A percentile compares a stretch with the other conserved stretches of the same genome.
Conservation (phyloP, 2,797 vertebrate genomes). For the Oreochromis grahami region DNA sequence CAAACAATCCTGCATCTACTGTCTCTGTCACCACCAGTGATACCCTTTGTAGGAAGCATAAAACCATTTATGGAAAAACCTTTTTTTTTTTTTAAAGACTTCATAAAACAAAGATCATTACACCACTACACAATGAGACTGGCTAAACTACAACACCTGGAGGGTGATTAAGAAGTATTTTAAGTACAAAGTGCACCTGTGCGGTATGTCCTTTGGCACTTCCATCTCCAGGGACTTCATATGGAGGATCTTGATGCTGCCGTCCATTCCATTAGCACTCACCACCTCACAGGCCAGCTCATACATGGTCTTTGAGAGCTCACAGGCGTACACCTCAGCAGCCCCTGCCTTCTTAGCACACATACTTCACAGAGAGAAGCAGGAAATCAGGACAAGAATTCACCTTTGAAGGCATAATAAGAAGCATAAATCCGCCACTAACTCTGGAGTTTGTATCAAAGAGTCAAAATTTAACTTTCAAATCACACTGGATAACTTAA, state of each 20-base stretch:
- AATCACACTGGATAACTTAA: neutral
- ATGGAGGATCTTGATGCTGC: conserved; percentile 86
- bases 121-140: neutral
- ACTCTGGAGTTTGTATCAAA: neutral
- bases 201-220: conserved; percentile 89
- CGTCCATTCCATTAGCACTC: conserved; percentile 86
- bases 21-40: conserved; percentile 99
- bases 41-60: conserved; percentile 73
- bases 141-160: neutral
- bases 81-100: neutral
- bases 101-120: neutral
- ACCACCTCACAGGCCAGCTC: conserved; percentile 90
- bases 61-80: neutral
- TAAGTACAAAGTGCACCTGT: conserved; percentile 71
- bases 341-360: conserved; percentile 94
- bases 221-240: conserved; percentile 94
- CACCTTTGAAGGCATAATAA: neutral
- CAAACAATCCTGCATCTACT: conserved; percentile 96
- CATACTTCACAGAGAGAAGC: conserved; percentile 78
- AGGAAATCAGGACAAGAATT: neutral
- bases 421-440: neutral
- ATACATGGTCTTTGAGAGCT: conserved; percentile 97
- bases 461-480: neutral
- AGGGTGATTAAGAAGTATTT: neutral
- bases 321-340: conserved; percentile 87